Conservation (phyloP, 1,140 invertebrate genomes). For the Uloborus diversus region DNA sequence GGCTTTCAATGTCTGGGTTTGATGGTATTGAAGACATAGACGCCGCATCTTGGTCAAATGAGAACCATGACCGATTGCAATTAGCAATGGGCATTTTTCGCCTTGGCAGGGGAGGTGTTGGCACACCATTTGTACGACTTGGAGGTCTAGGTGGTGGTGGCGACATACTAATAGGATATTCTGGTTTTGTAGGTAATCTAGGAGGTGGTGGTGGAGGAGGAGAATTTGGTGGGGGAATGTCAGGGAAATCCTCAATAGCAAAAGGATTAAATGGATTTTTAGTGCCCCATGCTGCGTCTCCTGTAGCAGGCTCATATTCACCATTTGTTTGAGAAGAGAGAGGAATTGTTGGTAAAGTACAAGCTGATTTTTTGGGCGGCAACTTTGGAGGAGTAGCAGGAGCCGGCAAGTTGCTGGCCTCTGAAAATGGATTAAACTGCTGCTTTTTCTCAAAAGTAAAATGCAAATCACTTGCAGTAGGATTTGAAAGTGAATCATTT, state of each 20-base stretch:
- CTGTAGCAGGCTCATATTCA: not conserved
- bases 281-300: not conserved
- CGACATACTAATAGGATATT: not conserved
- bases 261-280: conserved; percentile 52
- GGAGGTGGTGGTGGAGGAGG: conserved; percentile 55
- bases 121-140: conserved; percentile 19
- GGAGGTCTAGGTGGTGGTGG: conserved; percentile 49
- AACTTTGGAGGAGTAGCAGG: not conserved
- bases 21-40: not conserved
- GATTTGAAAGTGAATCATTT: not conserved
- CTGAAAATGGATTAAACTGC: conserved; percentile 13
- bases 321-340: not conserved
- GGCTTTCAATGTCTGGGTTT: not conserved
- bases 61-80: conserved; percentile 9
- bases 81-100: conserved; percentile 21
- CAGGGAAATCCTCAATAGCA: conserved; percentile 19
- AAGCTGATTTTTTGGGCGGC: not conserved
- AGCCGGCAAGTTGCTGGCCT: too few relatives aligned
- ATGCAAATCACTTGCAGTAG: not conserved
- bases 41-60: not conserved
- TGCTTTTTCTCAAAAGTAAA: not conserved
- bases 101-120: conserved; percentile 45
- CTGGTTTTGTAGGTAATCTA: not conserved
- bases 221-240: conserved; percentile 47
- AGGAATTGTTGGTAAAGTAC: not conserved